phyloP scores from a whole-genome alignment of 2,113 vertebrate genomes.

The Xiphorhynchus elegans region DNA sequence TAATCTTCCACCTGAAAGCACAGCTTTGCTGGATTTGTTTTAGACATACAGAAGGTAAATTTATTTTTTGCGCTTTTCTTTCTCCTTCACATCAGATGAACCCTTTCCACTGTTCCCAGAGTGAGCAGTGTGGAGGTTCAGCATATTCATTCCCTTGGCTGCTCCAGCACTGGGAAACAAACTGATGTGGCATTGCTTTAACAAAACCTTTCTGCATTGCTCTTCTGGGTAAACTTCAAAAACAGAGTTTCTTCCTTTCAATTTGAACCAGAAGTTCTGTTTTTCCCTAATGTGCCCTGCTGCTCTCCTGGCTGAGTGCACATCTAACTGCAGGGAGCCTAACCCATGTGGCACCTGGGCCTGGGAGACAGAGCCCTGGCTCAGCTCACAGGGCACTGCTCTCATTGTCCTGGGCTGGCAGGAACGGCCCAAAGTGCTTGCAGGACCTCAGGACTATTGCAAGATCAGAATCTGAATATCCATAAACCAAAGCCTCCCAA shows the following conservation, averaged over 20 bases:
- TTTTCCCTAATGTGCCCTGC: not conserved
- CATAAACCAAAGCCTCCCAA: not conserved
- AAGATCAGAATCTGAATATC: not conserved
- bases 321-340: not conserved
- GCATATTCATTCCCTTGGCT: not conserved
- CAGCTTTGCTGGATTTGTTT: not conserved
- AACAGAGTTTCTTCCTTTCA: fast-evolving
- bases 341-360: not conserved
- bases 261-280: not conserved
- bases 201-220: not conserved
- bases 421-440: fast-evolving
- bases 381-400: not conserved
- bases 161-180: not conserved
- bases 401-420: not conserved
- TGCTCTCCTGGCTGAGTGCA: not conserved
- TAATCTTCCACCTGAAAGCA: not conserved
- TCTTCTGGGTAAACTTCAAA: not conserved
- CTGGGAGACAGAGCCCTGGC: not conserved
- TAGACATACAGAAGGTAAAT: not conserved
- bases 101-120: not conserved
- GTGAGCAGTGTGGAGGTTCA: fast-evolving
- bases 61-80: not conserved
- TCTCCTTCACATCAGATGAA: not conserved
- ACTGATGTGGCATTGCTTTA: not conserved
- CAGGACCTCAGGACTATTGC: not conserved